Evolutionary conservation across 2,797 vertebrate genomes (phyloP).

Genomic region (Otolemur crassicaudatus): DNA sequence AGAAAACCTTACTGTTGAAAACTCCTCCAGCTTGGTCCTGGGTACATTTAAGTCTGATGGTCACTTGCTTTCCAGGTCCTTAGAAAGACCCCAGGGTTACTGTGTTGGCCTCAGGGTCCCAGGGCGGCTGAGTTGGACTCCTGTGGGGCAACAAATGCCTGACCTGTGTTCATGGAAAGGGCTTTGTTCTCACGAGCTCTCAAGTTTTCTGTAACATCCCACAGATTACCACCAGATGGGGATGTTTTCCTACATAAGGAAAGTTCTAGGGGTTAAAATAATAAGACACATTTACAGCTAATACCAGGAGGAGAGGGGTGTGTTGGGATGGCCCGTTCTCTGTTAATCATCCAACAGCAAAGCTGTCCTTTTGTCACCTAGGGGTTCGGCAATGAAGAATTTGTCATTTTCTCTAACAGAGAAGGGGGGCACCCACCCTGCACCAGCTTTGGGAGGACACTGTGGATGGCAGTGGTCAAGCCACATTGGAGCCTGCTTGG

Average conservation of each 20-base stretch:
- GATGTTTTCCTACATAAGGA: neutral
- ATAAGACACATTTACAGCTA: neutral
- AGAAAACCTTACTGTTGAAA: neutral
- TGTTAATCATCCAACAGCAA: neutral
- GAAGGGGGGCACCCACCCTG: neutral
- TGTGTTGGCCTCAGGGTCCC: neutral
- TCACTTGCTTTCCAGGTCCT: neutral
- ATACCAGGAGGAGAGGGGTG: neutral
- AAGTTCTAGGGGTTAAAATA: neutral
- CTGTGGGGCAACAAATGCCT: neutral
- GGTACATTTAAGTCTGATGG: neutral
- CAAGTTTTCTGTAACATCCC: neutral
- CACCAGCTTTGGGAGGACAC: neutral
- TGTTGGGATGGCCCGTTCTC: neutral
- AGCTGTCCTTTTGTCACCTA: neutral
- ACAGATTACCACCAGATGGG: constrained; percentile 33
- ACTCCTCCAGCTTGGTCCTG: neutral
- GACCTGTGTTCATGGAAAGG: accelerated
- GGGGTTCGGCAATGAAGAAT: neutral
- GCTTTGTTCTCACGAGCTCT: accelerated
- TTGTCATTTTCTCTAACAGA: neutral
- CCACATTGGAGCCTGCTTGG: accelerated
- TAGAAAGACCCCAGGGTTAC: neutral
- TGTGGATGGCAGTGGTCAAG: neutral
- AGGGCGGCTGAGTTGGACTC: accelerated